Evolutionary conservation across 1,140 invertebrate species (phyloP).

Genomic region (Drosophila guanche): DNA sequence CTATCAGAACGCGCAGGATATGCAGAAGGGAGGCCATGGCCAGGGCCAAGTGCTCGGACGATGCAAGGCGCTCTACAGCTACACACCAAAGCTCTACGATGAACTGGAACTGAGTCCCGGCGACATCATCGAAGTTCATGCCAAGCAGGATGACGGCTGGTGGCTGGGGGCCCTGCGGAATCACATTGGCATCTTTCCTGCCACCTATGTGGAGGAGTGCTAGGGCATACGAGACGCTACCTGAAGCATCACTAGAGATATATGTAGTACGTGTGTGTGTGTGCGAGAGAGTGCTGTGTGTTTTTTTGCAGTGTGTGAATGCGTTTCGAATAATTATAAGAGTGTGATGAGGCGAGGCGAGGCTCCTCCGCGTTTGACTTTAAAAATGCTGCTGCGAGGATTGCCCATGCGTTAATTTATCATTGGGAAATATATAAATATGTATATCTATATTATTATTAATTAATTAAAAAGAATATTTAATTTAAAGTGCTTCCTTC

Average conservation of each 20-base stretch:
- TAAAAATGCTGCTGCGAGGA: too few species aligned
- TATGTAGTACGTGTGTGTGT: slow-evolving; percentile 11
- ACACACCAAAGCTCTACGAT: slow-evolving; percentile 93
- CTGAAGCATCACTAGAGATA: slow-evolving; percentile 47
- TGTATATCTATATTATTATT: too few species aligned
- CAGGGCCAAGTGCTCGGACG: slow-evolving; percentile 54
- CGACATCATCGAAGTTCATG: slow-evolving; percentile 94
- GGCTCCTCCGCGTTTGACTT: too few species aligned
- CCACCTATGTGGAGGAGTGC: slow-evolving; percentile 93
- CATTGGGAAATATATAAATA: too few species aligned
- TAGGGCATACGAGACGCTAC: slow-evolving; percentile 29
- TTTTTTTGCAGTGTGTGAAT: neutral
- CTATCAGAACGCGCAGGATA: slow-evolving; percentile 73
- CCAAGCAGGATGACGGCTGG: slow-evolving; percentile 97
- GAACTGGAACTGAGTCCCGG: slow-evolving; percentile 93
- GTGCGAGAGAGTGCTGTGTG: neutral
- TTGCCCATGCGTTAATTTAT: too few species aligned
- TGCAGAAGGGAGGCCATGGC: slow-evolving; percentile 47
- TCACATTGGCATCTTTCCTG: slow-evolving; percentile 94
- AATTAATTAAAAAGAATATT: too few species aligned
- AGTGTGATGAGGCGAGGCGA: neutral
- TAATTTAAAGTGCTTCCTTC: too few species aligned
- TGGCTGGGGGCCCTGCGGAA: slow-evolving; percentile 96
- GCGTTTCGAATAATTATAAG: too few species aligned
- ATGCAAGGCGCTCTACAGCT: slow-evolving; percentile 94